Percentiles rank a stretch among this genome's conserved stretches.
Evolutionary conservation across 92 coral and sea anemone genomes (phyloP).

Genomic region (Chrysogorgia sp.): DNA sequence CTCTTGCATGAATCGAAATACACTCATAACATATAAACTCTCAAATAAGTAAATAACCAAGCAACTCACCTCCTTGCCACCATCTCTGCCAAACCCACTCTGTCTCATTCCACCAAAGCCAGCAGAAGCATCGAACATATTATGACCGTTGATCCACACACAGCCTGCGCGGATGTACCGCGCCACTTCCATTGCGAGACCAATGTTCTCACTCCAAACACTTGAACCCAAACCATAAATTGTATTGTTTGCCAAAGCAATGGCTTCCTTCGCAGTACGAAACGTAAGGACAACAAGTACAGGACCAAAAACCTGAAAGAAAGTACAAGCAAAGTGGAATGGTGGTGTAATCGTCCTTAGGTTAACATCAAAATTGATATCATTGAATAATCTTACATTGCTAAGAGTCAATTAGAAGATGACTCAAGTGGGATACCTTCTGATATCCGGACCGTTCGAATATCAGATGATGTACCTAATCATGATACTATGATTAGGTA

Average conservation of each 20-base stretch:
- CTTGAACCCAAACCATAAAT: constrained; percentile 90
- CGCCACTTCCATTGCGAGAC: constrained; percentile 89
- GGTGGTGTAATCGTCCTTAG: too few relatives aligned
- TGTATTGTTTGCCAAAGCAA: constrained; percentile 94
- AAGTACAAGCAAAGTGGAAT: too few relatives aligned
- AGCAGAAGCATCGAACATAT: constrained; percentile 97
- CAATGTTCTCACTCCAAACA: constrained; percentile 94
- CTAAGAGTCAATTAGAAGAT: too few relatives aligned
- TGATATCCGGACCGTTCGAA: too few relatives aligned
- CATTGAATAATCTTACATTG: too few relatives aligned
- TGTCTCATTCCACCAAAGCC: constrained; percentile 97
- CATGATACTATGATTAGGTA: too few relatives aligned
- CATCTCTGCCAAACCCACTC: constrained; percentile 98
- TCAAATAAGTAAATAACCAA: not conserved
- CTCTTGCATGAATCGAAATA: not conserved
- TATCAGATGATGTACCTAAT: too few relatives aligned
- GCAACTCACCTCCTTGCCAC: constrained; percentile 86
- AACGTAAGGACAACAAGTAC: constrained; percentile 91
- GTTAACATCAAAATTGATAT: too few relatives aligned
- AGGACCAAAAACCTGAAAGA: constrained; percentile 87
- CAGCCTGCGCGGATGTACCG: constrained; percentile 89
- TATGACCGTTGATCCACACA: constrained; percentile 96
- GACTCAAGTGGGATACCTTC: too few relatives aligned
- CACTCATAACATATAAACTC: too few relatives aligned
- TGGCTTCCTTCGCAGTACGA: constrained; percentile 96